Evolutionary conservation across 2,888 invertebrate genomes (phyloP).

Genomic region (Euproctis similis): DNA sequence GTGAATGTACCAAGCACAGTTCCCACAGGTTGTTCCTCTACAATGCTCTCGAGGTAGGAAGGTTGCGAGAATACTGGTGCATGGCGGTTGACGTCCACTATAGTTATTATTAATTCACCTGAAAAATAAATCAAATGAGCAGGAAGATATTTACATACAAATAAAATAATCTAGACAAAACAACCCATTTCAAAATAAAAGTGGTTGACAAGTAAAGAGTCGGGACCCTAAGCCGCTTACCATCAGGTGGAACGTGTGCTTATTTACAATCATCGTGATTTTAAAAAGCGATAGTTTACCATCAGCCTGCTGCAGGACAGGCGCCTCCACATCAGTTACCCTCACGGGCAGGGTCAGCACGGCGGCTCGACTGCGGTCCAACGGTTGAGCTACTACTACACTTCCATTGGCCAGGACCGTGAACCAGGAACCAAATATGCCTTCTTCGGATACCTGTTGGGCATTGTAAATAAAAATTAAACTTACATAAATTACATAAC

Average conservation of each 20-base stretch:
- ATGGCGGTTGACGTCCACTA: constrained; percentile 82
- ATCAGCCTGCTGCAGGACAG: constrained; percentile 83
- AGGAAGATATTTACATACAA: not conserved
- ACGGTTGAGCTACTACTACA: constrained; percentile 77
- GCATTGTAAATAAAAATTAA: no score
- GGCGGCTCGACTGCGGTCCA: constrained; percentile 82
- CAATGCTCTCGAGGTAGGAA: constrained; percentile 66
- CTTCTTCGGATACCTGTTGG: constrained; percentile 56
- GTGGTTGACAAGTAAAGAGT: no score
- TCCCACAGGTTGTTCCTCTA: constrained; percentile 89
- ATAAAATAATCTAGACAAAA: no score
- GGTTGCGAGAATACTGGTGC: constrained; percentile 74
- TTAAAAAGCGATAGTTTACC: no score
- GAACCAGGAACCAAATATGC: constrained; percentile 61
- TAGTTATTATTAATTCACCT: constrained; percentile 79
- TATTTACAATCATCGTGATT: no score
- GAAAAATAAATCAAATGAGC: constrained; percentile 5
- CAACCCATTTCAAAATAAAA: no score
- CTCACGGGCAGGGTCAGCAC: constrained; percentile 85
- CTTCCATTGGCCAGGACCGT: constrained; percentile 49
- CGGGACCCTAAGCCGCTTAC: no score
- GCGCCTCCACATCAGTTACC: constrained; percentile 88
- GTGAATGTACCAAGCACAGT: constrained; percentile 84
- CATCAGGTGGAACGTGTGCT: no score
- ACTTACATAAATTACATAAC: no score